Conservation (phyloP, 1,140 invertebrate genomes). For the Zelostemma sp. region DNA sequence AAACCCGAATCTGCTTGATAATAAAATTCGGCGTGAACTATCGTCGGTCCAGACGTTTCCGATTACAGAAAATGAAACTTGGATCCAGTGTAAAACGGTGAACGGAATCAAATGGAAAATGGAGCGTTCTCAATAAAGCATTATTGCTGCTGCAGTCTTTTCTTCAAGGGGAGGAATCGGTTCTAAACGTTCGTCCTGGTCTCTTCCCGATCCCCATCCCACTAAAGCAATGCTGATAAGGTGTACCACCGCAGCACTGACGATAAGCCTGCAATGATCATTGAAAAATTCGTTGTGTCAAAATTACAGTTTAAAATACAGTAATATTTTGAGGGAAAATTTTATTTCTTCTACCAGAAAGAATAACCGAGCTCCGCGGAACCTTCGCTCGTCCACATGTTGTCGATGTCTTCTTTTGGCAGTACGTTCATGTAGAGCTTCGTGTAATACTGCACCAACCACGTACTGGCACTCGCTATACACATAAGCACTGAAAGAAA, state of each 20-base stretch:
- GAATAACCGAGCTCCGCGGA: slow-evolving; percentile 80
- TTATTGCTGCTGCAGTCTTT: slow-evolving; percentile 86
- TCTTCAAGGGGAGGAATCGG: slow-evolving; percentile 80
- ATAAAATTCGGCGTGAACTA: too few relatives aligned
- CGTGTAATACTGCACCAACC: slow-evolving; percentile 81
- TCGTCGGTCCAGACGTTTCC: too few relatives aligned
- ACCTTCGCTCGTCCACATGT: slow-evolving; percentile 80
- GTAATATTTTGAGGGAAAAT: background rate
- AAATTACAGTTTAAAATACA: slow-evolving; percentile 12
- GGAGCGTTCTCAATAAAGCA: slow-evolving; percentile 77
- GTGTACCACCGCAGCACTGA: slow-evolving; percentile 78
- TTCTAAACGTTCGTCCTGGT: slow-evolving; percentile 73
- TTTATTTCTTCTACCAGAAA: slow-evolving; percentile 75
- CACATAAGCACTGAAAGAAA: slow-evolving; percentile 78
- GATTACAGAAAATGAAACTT: too few relatives aligned
- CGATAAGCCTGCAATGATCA: slow-evolving; percentile 74
- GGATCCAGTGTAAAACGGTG: too few relatives aligned
- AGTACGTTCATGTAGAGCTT: slow-evolving; percentile 83
- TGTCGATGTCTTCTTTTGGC: slow-evolving; percentile 79
- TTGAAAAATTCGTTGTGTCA: slow-evolving; percentile 3
- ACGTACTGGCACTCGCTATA: slow-evolving; percentile 77
- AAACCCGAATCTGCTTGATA: too few relatives aligned
- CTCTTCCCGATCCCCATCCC: slow-evolving; percentile 78
- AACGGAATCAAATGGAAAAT: too few relatives aligned
- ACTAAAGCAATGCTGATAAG: slow-evolving; percentile 83